These are phyloP conservation scores for Drosophila kokeensis DNA, from an alignment of 2,888 invertebrate species.

Conservation along the genomic window DNA sequence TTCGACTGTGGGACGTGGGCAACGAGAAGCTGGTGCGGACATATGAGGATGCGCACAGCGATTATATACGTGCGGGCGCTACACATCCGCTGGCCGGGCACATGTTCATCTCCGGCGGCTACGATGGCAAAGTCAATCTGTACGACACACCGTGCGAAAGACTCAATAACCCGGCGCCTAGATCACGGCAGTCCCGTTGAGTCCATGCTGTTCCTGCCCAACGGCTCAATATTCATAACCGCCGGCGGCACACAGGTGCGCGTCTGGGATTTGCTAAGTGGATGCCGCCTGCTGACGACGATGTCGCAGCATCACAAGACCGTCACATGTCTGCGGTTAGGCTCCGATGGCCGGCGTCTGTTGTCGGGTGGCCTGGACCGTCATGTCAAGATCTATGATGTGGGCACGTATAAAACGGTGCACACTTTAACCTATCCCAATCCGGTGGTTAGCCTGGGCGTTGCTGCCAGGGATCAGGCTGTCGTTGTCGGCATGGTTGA, in stretches of 20 bases:
- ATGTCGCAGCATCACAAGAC: constrained; percentile 98
- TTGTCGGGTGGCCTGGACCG: constrained; percentile 96
- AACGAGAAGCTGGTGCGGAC: constrained; percentile 90
- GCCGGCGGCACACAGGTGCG: constrained; percentile 96
- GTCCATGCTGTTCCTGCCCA: constrained; percentile 93
- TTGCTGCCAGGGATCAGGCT: constrained; percentile 91
- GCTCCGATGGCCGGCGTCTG: constrained; percentile 92
- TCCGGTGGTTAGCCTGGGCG: constrained; percentile 94
- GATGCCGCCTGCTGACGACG: constrained; percentile 91
- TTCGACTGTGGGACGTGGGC: constrained; percentile 96
- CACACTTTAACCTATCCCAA: constrained; percentile 96
- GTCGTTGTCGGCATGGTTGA: constrained; percentile 96
- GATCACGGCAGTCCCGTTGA: constrained; percentile 97
- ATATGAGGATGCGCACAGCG: constrained; percentile 88
- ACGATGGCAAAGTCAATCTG: constrained; percentile 94
- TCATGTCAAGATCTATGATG: constrained; percentile 96
- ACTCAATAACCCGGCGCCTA: constrained; percentile 87
- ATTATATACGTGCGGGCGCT: constrained; percentile 94
- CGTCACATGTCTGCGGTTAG: constrained; percentile 93
- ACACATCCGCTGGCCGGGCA: constrained; percentile 91
- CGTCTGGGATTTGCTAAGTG: constrained; percentile 96
- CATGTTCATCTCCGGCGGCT: constrained; percentile 93
- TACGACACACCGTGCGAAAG: constrained; percentile 92
- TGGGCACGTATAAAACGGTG: constrained; percentile 93
- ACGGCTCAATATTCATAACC: constrained; percentile 95